Base-by-base conservation (phyloP, 2,797 vertebrate genomes). In the Protonibea diacanthus region DNA sequence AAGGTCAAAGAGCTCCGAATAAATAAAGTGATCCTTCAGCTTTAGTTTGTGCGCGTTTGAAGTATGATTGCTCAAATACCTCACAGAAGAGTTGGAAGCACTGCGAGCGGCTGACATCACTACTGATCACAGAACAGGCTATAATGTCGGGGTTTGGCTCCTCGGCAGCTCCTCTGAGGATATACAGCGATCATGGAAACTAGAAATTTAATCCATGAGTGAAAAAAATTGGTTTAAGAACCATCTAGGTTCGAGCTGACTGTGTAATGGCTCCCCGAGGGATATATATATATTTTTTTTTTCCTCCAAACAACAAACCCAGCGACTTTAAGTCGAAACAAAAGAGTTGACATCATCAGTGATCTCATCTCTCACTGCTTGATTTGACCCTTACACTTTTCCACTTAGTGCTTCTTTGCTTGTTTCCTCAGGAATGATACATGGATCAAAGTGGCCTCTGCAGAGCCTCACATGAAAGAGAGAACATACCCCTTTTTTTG, bases 341-440 rank as follows among this genome's bases (percentile, higher is more conserved):
- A 88, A 91, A 76, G 84, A 45, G 76, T n/a, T 88, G 91, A 92
- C 85, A 75, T 91, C 90, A 93, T 83, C 66, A 45, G 63, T 93
- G 91, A 94, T 84, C 86, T 92, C 90, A 91, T 90, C 76, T 81
- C 78, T 78, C 73, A 67, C 74, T 56, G 78, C 67, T 88, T 75
- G 83, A 88, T 88, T 82, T 85, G 81, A 89, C 82, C 33, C 86
- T 84, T 65, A 52, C 42, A 42, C 84, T 84, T 88, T 80, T 83
- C 87, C 87, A 81, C 82, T 78, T 74, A 27, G 58, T 65, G 61
- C 59, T 79, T 55, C 58, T 53, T 64, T 29, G 53, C 67, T 62
- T 52, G 20, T 86, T 78, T 85, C 71, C 84, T 77, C 82, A 71
- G 79, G 86, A 90, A 76, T 68, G 71, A 87, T 62, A 71, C 76